Conservation (phyloP, 2,888 invertebrate genomes). For the Pachliopta kotzebuea region DNA sequence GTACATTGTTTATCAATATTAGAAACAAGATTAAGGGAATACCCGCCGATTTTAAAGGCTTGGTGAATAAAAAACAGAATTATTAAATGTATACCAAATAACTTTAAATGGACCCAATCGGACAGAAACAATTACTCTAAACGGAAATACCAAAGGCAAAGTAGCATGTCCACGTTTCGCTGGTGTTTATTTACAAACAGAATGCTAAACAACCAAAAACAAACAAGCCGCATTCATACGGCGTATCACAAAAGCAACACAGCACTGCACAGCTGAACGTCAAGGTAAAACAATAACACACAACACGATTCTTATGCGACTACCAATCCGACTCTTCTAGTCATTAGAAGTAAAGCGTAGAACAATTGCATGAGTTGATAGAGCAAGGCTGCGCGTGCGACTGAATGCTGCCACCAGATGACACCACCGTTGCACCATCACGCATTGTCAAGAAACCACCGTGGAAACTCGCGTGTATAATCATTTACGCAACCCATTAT, state of each 20-base stretch:
- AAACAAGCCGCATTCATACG: slow-evolving; percentile 44
- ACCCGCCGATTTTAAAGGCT: too few species aligned
- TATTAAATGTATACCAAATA: neutral
- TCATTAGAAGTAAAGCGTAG: slow-evolving; percentile 42
- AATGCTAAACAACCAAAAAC: slow-evolving; percentile 34
- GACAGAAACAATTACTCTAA: slow-evolving; percentile 9
- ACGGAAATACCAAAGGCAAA: slow-evolving; percentile 23
- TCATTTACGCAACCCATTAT: slow-evolving; percentile 73
- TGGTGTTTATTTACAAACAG: slow-evolving; percentile 26
- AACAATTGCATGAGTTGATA: slow-evolving; percentile 56
- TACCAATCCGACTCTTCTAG: slow-evolving; percentile 24
- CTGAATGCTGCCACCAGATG: slow-evolving; percentile 53
- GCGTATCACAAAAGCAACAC: slow-evolving; percentile 21
- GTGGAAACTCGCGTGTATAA: slow-evolving; percentile 65
- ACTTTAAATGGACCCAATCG: too few species aligned
- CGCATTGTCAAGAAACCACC: slow-evolving; percentile 69
- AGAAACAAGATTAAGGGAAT: too few species aligned
- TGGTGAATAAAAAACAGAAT: too few species aligned
- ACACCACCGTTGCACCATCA: slow-evolving; percentile 70
- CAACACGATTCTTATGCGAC: slow-evolving; percentile 26
- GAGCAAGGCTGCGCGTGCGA: slow-evolving; percentile 65
- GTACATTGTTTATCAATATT: too few species aligned
- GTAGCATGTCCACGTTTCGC: slow-evolving; percentile 6
- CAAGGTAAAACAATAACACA: slow-evolving; percentile 33
- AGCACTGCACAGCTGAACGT: slow-evolving; percentile 29